Evolutionary conservation across 2,888 invertebrate genomes (phyloP).

Genomic region (Agriopis marginaria): DNA sequence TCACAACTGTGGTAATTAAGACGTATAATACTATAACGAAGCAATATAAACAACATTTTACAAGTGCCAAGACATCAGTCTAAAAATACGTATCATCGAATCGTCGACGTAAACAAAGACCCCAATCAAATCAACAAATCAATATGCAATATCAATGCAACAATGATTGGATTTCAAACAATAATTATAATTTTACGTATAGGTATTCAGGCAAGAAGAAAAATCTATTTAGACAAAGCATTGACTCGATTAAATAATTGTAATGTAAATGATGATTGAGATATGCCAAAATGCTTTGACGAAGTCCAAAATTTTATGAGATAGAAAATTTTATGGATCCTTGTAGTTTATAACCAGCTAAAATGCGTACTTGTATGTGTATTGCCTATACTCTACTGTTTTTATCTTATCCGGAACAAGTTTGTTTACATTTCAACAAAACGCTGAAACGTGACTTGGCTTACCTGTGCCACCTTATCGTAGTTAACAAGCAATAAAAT

Average conservation of each 20-base stretch:
- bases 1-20: constrained; percentile 30
- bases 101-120: constrained; percentile 39
- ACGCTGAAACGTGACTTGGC: constrained; percentile 80
- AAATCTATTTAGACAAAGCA: neutral
- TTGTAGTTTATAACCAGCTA: constrained; percentile 59
- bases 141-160: constrained; percentile 1
- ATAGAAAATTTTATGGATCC: constrained; percentile 32
- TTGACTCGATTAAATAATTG: neutral
- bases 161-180: neutral
- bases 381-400: constrained; percentile 58
- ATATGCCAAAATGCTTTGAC: constrained; percentile 22
- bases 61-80: constrained; percentile 32
- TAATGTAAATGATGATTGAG: neutral
- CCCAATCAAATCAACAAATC: constrained; percentile 13
- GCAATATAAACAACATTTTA: constrained; percentile 36
- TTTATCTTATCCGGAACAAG: constrained; percentile 85
- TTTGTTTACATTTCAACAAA: constrained; percentile 84
- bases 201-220: neutral
- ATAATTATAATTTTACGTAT: neutral
- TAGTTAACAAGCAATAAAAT: constrained; percentile 79
- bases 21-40: constrained; percentile 1
- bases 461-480: constrained; percentile 80
- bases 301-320: constrained; percentile 26
- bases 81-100: constrained; percentile 32
- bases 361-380: constrained; percentile 51